Base-by-base conservation (phyloP, 2,888 invertebrate genomes). In the Nebria salina region DNA sequence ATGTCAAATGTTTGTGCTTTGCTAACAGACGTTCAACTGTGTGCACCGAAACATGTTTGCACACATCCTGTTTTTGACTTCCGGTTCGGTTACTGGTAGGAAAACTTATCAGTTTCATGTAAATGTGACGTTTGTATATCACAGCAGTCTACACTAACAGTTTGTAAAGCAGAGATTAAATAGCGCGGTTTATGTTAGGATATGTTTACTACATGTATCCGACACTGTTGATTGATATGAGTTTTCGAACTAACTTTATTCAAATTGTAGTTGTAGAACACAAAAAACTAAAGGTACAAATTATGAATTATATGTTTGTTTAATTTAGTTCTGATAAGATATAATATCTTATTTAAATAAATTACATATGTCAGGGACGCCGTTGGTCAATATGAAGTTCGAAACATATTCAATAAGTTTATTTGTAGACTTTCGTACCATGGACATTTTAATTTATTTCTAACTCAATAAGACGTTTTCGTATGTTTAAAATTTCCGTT, bases 51-150 rank as follows among this genome's bases (percentile, higher is more conserved):
- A 54, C 54, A 54, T 64, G 76, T 64, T 64, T 73, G 78, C 65
- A 65, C 41, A 70, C 20, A 78, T 72, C 72, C 78, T 78, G 11
- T 74, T 54, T 79, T 79, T 72, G 6, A 79, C 68, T 79, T 79
- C 79, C 79, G 79, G 79, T 79, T 73, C 43, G 73, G 73, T 41
- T 64, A 77, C 41, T 72, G n/a, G 75, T 68, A 65, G 42, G 72
- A 65, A 79, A 73, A 65, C 74, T 77, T 79, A 79, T 79, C 79
- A 79, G 43, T 77, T 79, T 79, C 43, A 73, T 73, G 43, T 73
- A 73, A 42, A 73, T 70, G 11, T 70, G 34, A 34, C 70, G 34
- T 26, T 70, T 54, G 54, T 54, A 54, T 54, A 54, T 54, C 54
- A 11, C 9, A 15, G 7, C 68, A 68, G 7, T n/a, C 15, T 11